phyloP scores from a whole-genome alignment of 2,888 invertebrate species.

The Parthenolecanium corni region DNA sequence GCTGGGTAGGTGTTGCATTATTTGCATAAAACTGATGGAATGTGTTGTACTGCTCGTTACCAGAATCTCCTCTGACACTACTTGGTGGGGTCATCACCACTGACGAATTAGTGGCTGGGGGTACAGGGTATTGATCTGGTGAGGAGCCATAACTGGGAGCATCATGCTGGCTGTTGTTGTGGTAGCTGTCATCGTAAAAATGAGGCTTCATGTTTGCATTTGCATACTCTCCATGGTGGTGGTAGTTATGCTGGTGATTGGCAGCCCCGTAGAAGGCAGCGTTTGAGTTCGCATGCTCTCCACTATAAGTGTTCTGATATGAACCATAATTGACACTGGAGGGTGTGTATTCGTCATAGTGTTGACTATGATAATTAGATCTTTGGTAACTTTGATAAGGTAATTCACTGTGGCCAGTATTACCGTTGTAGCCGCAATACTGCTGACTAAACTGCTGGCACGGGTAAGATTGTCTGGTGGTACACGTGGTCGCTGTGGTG shows the following conservation, averaged over 20 bases:
- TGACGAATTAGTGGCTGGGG: constrained; percentile 38
- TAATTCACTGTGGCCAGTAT: not conserved
- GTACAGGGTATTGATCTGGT: constrained; percentile 31
- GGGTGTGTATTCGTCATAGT: constrained; percentile 1
- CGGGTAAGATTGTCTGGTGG: constrained; percentile 8
- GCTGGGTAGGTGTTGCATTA: constrained; percentile 37
- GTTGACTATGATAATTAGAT: constrained; percentile 11
- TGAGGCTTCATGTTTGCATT: constrained; percentile 8
- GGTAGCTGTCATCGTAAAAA: constrained; percentile 28
- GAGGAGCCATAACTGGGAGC: constrained; percentile 35
- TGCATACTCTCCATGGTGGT: too few relatives aligned
- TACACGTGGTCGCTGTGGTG: constrained; percentile 37
- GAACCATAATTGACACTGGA: constrained; percentile 26
- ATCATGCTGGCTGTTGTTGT: constrained; percentile 8
- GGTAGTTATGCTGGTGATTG: constrained; percentile 20
- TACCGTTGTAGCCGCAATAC: constrained; percentile 32
- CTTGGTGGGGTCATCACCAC: constrained; percentile 51
- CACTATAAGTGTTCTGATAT: constrained; percentile 1
- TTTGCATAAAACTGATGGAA: constrained; percentile 57
- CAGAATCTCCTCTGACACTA: constrained; percentile 43
- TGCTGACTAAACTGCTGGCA: constrained; percentile 36
- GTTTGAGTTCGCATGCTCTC: constrained; percentile 13
- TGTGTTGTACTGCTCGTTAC: constrained; percentile 52
- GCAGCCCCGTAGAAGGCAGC: constrained; percentile 10
- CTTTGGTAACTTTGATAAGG: constrained; percentile 26